phyloP scores from a whole-genome alignment of 2,113 vertebrate species.

The Siniperca knerii region DNA sequence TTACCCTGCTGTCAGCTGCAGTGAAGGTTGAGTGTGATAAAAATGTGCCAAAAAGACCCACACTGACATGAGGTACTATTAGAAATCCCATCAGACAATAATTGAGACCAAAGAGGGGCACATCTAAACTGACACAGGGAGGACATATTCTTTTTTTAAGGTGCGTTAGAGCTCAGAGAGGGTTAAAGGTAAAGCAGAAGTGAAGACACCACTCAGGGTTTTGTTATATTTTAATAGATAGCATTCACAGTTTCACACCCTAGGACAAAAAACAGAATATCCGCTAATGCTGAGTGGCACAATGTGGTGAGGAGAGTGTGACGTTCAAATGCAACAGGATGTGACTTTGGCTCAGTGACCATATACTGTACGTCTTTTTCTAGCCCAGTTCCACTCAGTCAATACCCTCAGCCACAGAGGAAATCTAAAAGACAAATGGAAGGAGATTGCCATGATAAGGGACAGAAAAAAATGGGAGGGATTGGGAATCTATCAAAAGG shows the following conservation, averaged over 20 bases:
- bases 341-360: conserved; percentile 30
- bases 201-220: conserved; percentile 25
- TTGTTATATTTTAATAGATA: conserved; percentile 34
- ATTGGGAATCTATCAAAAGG: conserved; percentile 64
- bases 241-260: conserved; percentile 10
- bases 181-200: conserved; percentile 40
- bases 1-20: conserved; percentile 66
- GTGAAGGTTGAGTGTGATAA: conserved; percentile 54
- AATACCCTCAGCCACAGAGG: conserved; percentile 34
- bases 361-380: conserved; percentile 30
- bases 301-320: conserved; percentile 12
- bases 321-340: conserved; percentile 37
- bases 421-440: conserved; percentile 42
- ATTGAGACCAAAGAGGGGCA: conserved; percentile 67
- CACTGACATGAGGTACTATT: conserved; percentile 58
- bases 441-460: conserved; percentile 34
- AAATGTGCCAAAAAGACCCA: conserved; percentile 48
- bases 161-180: conserved; percentile 17
- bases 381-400: conserved; percentile 18
- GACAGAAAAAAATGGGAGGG: conserved; percentile 34
- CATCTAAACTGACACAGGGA: conserved; percentile 56
- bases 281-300: conserved; percentile 27
- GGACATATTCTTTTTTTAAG: conserved; percentile 40
- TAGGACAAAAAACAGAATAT: not conserved
- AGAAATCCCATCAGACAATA: conserved; percentile 69